Percentiles rank a stretch among this genome's conserved stretches.
Evolutionary conservation across 2,113 vertebrate genomes (phyloP).

Genomic region (Ammodytes dubius): DNA sequence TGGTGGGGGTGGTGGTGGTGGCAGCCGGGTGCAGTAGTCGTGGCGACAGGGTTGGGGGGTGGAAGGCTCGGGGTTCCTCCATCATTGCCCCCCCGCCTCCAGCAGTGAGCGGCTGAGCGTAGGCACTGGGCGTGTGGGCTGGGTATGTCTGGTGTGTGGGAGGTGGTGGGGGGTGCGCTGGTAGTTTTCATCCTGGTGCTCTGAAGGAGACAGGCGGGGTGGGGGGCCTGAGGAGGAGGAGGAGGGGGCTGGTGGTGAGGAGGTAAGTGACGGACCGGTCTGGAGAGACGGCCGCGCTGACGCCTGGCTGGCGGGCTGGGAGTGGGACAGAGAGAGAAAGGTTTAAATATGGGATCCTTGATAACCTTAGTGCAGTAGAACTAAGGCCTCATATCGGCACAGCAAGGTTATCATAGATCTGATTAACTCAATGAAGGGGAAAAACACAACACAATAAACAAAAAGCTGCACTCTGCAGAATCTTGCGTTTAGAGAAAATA

Average conservation of each 20-base stretch:
- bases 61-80: constrained; percentile 96
- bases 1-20: constrained; percentile 86
- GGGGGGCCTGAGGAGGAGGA: constrained; percentile 56
- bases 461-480: no score
- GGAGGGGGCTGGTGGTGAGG: constrained; percentile 83
- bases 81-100: constrained; percentile 73
- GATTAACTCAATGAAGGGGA: no score
- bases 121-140: constrained; percentile 80
- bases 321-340: neutral
- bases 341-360: neutral
- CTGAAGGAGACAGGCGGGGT: constrained; percentile 63
- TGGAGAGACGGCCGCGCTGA: constrained; percentile 93
- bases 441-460: no score
- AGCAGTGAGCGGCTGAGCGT: constrained; percentile 87
- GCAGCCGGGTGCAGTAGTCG: constrained; percentile 93
- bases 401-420: no score
- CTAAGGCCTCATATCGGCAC: no score
- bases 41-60: constrained; percentile 93
- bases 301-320: constrained; percentile 93
- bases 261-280: constrained; percentile 90
- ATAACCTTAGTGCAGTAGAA: neutral
- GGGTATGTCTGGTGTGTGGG: constrained; percentile 80
- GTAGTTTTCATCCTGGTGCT: constrained; percentile 94
- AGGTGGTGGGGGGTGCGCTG: constrained; percentile 73
- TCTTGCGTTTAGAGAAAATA: no score